Percentiles rank a stretch among this genome's conserved stretches.
Conservation (phyloP, 1,140 invertebrate genomes). For the Lepidurus packardi region DNA sequence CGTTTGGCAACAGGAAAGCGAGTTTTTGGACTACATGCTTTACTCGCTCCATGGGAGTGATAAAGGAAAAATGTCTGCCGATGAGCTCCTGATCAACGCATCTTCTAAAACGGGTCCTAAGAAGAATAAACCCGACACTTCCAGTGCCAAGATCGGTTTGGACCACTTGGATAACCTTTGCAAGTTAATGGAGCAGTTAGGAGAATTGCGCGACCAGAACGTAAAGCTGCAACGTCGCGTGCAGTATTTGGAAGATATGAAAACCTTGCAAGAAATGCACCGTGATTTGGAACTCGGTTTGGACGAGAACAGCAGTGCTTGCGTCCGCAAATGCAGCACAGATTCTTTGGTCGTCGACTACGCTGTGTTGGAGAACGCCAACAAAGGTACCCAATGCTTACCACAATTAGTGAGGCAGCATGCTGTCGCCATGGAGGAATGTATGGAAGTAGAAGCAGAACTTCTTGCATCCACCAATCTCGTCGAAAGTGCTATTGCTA, state of each 20-base stretch:
- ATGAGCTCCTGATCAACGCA: background rate
- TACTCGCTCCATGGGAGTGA: slow-evolving; percentile 39
- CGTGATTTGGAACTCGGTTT: slow-evolving; percentile 38
- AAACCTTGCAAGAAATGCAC: slow-evolving; percentile 55
- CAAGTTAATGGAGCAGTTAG: slow-evolving; percentile 64
- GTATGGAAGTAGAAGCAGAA: slow-evolving; percentile 29
- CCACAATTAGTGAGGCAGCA: background rate
- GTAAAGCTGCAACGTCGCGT: slow-evolving; percentile 59
- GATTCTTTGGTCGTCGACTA: slow-evolving; percentile 35
- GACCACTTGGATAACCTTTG: slow-evolving; percentile 71
- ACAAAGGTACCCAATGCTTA: slow-evolving; percentile 2
- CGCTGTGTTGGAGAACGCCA: slow-evolving; percentile 34
- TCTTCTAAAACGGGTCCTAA: slow-evolving; percentile 6
- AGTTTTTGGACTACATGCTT: slow-evolving; percentile 42
- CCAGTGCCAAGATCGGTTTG: slow-evolving; percentile 48
- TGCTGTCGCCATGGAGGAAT: slow-evolving; percentile 34
- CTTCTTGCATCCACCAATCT: slow-evolving; percentile 34
- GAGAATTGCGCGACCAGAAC: slow-evolving; percentile 64
- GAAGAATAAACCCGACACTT: slow-evolving; percentile 28
- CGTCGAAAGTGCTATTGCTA: slow-evolving; percentile 23
- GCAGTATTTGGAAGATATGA: slow-evolving; percentile 65
- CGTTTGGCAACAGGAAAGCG: slow-evolving; percentile 44
- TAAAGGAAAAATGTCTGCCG: slow-evolving; percentile 34
- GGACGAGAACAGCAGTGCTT: slow-evolving; percentile 17
- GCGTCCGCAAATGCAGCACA: slow-evolving; percentile 28